Conservation (phyloP, 53 echinoderm and acorn worm species). For the Stichopus horrens region DNA sequence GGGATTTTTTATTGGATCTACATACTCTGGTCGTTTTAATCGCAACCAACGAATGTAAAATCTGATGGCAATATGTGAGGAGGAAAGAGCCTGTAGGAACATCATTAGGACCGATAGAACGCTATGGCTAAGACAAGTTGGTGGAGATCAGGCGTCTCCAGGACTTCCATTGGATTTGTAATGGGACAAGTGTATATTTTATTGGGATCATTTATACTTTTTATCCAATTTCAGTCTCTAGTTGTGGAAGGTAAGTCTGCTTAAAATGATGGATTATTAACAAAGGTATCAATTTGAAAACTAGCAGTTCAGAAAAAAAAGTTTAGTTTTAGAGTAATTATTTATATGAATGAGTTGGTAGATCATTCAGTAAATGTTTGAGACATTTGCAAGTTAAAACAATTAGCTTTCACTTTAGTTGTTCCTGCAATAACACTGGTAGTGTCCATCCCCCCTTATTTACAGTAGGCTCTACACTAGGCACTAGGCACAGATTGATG, state of each 20-base stretch:
- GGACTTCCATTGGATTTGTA: constrained; percentile 21
- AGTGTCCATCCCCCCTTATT: too few species aligned
- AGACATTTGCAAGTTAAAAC: too few species aligned
- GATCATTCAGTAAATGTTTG: too few species aligned
- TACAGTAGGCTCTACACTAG: too few species aligned
- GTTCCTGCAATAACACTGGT: too few species aligned
- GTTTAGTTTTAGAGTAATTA: not conserved
- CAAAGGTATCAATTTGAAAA: too few species aligned
- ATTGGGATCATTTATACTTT: constrained; percentile 34
- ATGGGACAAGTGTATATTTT: constrained; percentile 24
- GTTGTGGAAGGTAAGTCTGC: constrained; percentile 28
- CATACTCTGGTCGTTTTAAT: not conserved
- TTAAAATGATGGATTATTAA: too few species aligned
- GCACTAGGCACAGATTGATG: too few species aligned
- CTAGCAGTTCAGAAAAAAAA: not conserved
- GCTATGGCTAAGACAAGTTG: constrained; percentile 21
- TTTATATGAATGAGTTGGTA: too few species aligned
- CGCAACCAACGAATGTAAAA: not conserved
- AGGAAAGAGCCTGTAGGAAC: not conserved
- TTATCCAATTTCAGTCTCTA: not conserved
- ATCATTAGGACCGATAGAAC: constrained; percentile 6
- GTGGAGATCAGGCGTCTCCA: constrained; percentile 13
- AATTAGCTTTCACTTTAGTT: too few species aligned
- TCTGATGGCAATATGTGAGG: constrained; percentile 38
- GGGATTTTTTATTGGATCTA: constrained; percentile 33